Percentiles rank a stretch among this genome's conserved stretches.
Evolutionary conservation across 2,888 invertebrate species (phyloP).

Genomic region (Ophioninae sp.): DNA sequence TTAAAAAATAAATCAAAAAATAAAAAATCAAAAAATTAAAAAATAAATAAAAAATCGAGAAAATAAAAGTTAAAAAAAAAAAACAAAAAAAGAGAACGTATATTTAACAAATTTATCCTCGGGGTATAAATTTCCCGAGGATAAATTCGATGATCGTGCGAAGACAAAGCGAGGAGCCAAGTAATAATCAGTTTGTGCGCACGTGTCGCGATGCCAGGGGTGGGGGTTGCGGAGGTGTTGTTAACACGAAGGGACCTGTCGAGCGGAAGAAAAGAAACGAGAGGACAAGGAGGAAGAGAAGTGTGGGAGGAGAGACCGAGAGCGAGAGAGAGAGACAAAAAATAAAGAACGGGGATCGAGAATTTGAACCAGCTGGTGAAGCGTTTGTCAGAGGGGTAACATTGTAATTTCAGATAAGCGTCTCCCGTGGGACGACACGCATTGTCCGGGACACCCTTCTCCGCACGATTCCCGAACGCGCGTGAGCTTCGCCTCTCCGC

Average conservation of each 20-base stretch:
- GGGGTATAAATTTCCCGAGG: too few species aligned
- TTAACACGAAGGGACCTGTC: conserved; percentile 33
- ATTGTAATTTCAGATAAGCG: conserved; percentile 81
- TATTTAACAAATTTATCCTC: too few species aligned
- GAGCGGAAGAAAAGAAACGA: conserved; percentile 17
- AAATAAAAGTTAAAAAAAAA: not conserved
- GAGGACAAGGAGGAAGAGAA: not conserved
- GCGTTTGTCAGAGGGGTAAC: conserved; percentile 73
- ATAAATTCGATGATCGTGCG: not conserved
- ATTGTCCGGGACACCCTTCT: conserved; percentile 73
- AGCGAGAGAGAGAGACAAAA: conserved; percentile 26
- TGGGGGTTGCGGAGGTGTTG: conserved; percentile 20
- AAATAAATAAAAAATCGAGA: too few species aligned
- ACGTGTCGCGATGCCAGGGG: not conserved
- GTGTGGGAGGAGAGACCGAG: conserved; percentile 55
- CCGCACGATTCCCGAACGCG: conserved; percentile 45
- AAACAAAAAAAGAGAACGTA: too few species aligned
- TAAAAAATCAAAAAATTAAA: too few species aligned
- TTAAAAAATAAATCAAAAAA: too few species aligned
- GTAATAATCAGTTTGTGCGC: conserved; percentile 37
- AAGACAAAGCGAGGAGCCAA: conserved; percentile 17
- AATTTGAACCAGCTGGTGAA: conserved; percentile 71
- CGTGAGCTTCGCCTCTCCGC: conserved; percentile 26
- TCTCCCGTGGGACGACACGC: conserved; percentile 79
- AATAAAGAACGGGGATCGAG: conserved; percentile 27